Percentiles rank a stretch among this genome's conserved stretches.
Conservation (phyloP, 2,797 vertebrate species). For the Danio albolineatus region DNA sequence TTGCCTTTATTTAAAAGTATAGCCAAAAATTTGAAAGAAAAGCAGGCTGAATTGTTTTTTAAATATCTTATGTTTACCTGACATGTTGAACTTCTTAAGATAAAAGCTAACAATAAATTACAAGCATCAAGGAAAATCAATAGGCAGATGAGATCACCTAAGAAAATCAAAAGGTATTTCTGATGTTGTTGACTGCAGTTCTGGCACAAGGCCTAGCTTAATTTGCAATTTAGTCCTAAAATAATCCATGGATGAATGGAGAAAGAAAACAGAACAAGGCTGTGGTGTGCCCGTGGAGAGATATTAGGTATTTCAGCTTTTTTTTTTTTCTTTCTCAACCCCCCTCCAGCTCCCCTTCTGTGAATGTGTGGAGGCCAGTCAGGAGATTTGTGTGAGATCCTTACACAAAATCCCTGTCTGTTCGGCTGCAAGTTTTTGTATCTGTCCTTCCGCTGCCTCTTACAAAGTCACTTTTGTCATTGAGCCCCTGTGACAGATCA, state of each 20-base stretch:
- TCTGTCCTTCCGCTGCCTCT: constrained; percentile 35
- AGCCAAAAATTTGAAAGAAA: too few relatives aligned
- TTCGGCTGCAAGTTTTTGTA: neutral
- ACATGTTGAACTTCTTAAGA: too few relatives aligned
- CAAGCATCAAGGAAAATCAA: constrained; percentile 19
- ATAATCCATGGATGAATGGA: constrained; percentile 49
- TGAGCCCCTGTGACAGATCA: constrained; percentile 54
- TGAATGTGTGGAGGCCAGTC: constrained; percentile 37
- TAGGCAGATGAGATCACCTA: constrained; percentile 9
- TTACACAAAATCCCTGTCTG: neutral
- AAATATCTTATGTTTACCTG: too few relatives aligned
- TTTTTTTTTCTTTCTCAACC: neutral
- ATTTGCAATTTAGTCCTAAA: constrained; percentile 38
- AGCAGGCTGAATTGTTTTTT: too few relatives aligned
- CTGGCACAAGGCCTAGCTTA: constrained; percentile 27
- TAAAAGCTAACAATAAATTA: neutral
- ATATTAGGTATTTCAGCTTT: constrained; percentile 12
- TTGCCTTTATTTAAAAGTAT: too few relatives aligned
- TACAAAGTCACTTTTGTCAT: constrained; percentile 56
- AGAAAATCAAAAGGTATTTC: constrained; percentile 30
- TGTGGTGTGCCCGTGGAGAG: constrained; percentile 26
- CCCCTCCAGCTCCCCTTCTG: constrained; percentile 2
- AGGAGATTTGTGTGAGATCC: constrained; percentile 36
- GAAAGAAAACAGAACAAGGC: constrained; percentile 43
- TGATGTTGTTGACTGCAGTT: constrained; percentile 16